Evolutionary conservation across 2,113 vertebrate species (phyloP).

Genomic region (Neotoma lepida): DNA sequence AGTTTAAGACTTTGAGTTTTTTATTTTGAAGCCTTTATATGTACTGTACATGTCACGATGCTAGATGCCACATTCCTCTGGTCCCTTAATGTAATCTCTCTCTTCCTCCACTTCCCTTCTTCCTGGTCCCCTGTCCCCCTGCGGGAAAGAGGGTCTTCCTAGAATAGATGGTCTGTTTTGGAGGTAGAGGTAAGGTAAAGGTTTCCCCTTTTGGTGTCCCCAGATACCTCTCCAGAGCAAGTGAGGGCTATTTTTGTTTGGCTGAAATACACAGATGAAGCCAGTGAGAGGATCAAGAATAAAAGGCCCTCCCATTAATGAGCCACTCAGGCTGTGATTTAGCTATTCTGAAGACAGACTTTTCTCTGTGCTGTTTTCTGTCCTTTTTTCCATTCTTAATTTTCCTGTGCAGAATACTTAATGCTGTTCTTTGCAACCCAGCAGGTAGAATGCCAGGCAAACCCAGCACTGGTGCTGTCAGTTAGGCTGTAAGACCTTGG

Average conservation of each 20-base stretch:
- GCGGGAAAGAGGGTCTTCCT: not conserved
- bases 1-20: not conserved
- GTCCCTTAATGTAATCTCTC: not conserved
- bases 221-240: not conserved
- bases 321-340: not conserved
- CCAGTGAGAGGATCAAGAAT: not conserved
- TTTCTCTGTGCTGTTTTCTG: not conserved
- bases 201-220: not conserved
- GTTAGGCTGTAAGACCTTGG: not conserved
- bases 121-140: not conserved
- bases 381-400: not conserved
- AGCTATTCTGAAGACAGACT: not conserved
- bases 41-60: not conserved
- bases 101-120: not conserved
- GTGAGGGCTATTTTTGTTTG: not conserved
- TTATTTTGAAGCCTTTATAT: not conserved
- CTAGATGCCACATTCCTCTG: not conserved
- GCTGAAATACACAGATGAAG: not conserved
- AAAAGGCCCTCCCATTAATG: not conserved
- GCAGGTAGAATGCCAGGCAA: not conserved
- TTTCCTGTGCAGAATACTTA: not conserved
- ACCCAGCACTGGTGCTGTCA: not conserved
- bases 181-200: constrained; percentile 1
- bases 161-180: not conserved
- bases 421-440: not conserved